Evolutionary conservation across 2,113 vertebrate genomes (phyloP).

Genomic region (Carettochelys insculpta): DNA sequence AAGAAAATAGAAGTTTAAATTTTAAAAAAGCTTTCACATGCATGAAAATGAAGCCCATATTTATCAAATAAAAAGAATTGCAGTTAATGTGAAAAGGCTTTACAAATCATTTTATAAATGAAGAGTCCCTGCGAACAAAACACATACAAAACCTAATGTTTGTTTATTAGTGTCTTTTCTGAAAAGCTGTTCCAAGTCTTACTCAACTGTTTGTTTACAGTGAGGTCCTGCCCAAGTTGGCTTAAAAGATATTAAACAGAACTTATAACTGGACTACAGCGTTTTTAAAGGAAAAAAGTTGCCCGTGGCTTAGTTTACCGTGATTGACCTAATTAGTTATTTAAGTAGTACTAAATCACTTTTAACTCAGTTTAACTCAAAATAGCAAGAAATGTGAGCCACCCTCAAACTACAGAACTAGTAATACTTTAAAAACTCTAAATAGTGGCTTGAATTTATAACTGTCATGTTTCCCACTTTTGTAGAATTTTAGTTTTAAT

Average conservation of each 20-base stretch:
- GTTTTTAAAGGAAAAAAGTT: conserved; percentile 40
- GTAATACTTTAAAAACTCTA: neutral
- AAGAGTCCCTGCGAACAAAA: conserved; percentile 58
- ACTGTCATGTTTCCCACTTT: neutral
- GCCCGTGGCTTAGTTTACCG: conserved; percentile 29
- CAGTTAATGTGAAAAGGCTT: conserved; percentile 1
- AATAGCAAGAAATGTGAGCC: neutral
- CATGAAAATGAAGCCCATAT: neutral
- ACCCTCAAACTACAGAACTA: neutral
- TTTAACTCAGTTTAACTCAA: conserved; percentile 13
- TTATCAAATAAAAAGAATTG: neutral
- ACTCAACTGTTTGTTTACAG: conserved; percentile 65
- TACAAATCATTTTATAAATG: conserved; percentile 36
- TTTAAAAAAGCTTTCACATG: neutral
- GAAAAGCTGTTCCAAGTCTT: conserved; percentile 66
- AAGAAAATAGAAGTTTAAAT: conserved; percentile 27
- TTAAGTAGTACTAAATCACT: conserved; percentile 21
- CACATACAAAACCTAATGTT: conserved; percentile 61
- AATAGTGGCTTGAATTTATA: neutral
- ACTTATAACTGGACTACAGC: conserved; percentile 49
- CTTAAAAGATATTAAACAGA: conserved; percentile 66
- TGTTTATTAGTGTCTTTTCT: conserved; percentile 69
- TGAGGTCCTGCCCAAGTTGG: conserved; percentile 62
- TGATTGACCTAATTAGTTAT: conserved; percentile 31
- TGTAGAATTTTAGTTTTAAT: neutral